Percentiles rank a stretch among this genome's conserved stretches.
Evolutionary conservation across 2,888 invertebrate genomes (phyloP).

Genomic region (Aleiodes alternator): DNA sequence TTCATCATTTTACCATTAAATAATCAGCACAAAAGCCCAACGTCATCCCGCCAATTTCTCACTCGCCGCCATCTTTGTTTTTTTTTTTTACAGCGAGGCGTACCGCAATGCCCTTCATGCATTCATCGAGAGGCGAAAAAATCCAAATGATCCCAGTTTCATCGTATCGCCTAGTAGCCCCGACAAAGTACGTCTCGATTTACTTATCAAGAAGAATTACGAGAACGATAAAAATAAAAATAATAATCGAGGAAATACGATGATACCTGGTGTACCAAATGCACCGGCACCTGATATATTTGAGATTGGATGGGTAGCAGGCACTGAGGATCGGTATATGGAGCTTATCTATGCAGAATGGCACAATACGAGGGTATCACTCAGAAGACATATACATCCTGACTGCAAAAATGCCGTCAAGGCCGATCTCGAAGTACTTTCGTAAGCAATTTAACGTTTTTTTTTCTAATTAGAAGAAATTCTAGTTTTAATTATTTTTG

Average conservation of each 20-base stretch:
- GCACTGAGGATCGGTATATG: conserved; percentile 67
- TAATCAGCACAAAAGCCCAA: too few relatives aligned
- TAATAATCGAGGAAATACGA: conserved; percentile 49
- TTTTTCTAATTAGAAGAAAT: conserved; percentile 16
- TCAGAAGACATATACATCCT: conserved; percentile 64
- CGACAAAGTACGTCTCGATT: conserved; percentile 57
- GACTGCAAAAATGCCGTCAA: conserved; percentile 63
- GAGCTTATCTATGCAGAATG: conserved; percentile 68
- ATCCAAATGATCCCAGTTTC: conserved; percentile 48
- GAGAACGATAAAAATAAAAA: conserved; percentile 44
- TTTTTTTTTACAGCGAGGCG: conserved; percentile 61
- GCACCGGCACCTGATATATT: conserved; percentile 63
- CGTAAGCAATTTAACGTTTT: conserved; percentile 53
- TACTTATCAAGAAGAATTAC: conserved; percentile 44
- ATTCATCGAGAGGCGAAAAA: conserved; percentile 65
- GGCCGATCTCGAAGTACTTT: conserved; percentile 65
- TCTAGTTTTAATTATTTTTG: too few relatives aligned
- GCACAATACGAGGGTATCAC: conserved; percentile 65
- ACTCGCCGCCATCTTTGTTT: too few relatives aligned
- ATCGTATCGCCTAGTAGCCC: conserved; percentile 55
- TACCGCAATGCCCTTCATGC: conserved; percentile 67
- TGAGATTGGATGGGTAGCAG: conserved; percentile 67
- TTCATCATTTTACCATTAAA: neutral
- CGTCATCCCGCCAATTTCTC: too few relatives aligned
- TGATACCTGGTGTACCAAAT: conserved; percentile 61